Base-by-base conservation (phyloP, 2,888 invertebrate species). In the Volucella inflata region DNA sequence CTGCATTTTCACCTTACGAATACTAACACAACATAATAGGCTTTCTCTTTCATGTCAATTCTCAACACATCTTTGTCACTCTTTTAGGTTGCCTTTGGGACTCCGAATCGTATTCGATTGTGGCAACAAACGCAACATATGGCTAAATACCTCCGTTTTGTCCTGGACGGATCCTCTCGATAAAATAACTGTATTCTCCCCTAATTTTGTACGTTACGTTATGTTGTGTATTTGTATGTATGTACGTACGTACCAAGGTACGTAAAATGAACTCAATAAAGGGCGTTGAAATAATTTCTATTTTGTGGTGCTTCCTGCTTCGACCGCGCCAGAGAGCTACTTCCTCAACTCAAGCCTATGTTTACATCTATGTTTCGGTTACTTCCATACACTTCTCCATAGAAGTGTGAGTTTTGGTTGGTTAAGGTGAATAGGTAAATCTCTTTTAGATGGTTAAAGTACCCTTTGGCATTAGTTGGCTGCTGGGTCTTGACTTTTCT, bases 251-350 rank as follows among this genome's bases (percentile, higher is more conserved):
- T 48, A 30, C 11, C 50, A 59, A 59, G 71, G 71, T 59, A 60
- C 6, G 10, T 30, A 55, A 42, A 68, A 57, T 48, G 50, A 38
- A n/a, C 48, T 9, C n/a, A 36, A 30, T 50, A 62, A 68, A 68
- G 77, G 77, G 68, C 77, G 77, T 77, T 77, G 48, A 77, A 68
- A 75, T 75, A 51, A 68, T 60, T 77, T 38, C 51, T 60, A 68
- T 77, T 62, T 75, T 67, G 48, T 53, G 30, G 53, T 21, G 57
- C 60, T 51, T 70, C 68, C 68, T 62, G 68, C 44, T 68, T 36
- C 40, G 44, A 48, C n/a, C 40, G 9, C 8, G n/a, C 48, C 14
- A 38, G 30, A 30, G 16, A 17, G 51, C 14, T 44, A 21, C 60
- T 21, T n/a, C 21, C 16, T 59, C 59, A 59, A 42, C 11, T 59